Percentiles rank a stretch among this genome's conserved stretches.
Conservation (phyloP, 1,140 invertebrate species). For the Aphaenogaster ashmeadi region DNA sequence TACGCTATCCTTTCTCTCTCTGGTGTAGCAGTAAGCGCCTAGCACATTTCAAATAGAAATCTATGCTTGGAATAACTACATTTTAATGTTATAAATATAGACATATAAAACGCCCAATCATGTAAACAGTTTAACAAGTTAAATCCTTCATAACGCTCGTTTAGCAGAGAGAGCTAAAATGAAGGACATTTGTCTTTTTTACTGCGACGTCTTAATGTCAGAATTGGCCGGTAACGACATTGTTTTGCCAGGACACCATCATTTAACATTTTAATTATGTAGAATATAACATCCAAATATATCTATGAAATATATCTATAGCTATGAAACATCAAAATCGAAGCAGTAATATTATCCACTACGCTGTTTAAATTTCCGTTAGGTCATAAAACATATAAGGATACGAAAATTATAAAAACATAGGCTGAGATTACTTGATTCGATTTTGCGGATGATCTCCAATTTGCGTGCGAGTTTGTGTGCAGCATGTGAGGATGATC, state of each 20-base stretch:
- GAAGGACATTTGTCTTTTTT: neutral
- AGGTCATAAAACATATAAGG: neutral
- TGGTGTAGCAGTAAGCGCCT: neutral
- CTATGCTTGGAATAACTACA: neutral
- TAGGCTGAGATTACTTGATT: neutral
- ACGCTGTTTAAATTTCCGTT: neutral
- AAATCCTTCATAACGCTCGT: neutral
- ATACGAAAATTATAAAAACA: neutral
- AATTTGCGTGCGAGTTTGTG: neutral
- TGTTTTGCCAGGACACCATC: neutral
- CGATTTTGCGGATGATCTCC: neutral
- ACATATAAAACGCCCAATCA: neutral
- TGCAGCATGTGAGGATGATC: neutral
- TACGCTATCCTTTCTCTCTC: slow-evolving; percentile 1
- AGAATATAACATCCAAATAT: neutral
- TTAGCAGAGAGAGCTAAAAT: neutral
- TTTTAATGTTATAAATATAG: neutral
- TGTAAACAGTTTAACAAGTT: neutral
- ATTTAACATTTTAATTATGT: neutral
- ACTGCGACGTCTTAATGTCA: neutral
- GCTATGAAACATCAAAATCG: neutral
- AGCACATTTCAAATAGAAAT: slow-evolving; percentile 32
- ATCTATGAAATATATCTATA: neutral
- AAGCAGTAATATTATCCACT: neutral
- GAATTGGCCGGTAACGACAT: neutral